These are phyloP conservation scores for Gorsachius magnificus DNA, from an alignment of 2,797 vertebrate genomes.

Conservation along the genomic window DNA sequence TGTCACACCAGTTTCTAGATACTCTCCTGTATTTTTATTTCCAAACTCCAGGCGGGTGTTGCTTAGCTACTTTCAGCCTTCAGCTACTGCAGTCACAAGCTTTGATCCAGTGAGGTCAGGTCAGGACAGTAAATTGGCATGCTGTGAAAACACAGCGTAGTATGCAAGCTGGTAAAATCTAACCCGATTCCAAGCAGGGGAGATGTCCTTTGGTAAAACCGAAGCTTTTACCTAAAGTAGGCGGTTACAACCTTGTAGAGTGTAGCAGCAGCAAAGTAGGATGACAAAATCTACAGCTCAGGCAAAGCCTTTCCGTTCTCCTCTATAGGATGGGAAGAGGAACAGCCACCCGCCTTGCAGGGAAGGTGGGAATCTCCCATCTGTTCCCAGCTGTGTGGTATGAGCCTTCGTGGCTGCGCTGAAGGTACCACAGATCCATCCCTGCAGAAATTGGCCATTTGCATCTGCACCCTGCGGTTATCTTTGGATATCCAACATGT, in stretches of 20 bases:
- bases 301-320: conserved; percentile 25
- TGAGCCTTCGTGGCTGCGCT: neutral
- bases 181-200: neutral
- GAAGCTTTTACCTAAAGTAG: neutral
- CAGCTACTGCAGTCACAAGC: neutral
- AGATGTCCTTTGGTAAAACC: neutral
- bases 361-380: neutral
- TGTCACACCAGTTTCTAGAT: neutral
- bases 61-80: neutral
- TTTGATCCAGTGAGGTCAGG: conserved; percentile 4
- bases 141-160: neutral
- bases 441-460: neutral
- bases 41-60: neutral
- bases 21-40: neutral
- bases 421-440: neutral
- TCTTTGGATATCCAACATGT: neutral
- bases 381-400: neutral
- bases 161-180: neutral
- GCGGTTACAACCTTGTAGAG: neutral
- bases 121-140: neutral
- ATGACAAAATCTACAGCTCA: neutral
- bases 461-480: neutral
- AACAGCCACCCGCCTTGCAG: neutral
- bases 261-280: neutral
- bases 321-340: neutral